These are phyloP conservation scores for Platygyra sinensis DNA, from an alignment of 64 coral and sea anemone genomes.

Conservation along the genomic window DNA sequence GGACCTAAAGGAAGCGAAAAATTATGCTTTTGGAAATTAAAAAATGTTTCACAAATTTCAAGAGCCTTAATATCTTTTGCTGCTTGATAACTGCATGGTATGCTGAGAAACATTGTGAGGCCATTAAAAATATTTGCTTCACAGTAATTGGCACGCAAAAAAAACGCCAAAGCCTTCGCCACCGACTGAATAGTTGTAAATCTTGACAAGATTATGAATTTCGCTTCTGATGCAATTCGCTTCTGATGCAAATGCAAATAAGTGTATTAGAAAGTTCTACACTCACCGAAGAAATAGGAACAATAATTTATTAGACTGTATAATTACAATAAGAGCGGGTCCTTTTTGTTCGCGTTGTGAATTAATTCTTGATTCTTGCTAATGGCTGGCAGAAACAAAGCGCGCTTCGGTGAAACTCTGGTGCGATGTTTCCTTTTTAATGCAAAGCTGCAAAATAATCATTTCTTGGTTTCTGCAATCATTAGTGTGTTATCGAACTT, in stretches of 20 bases:
- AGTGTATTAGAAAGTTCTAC: too few relatives aligned
- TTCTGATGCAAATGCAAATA: not conserved
- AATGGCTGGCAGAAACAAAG: not conserved
- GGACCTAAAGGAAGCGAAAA: not conserved
- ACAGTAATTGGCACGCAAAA: not conserved
- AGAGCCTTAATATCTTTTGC: not conserved
- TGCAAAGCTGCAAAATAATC: not conserved
- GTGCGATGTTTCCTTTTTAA: not conserved
- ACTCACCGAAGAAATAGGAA: too few relatives aligned
- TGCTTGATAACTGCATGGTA: not conserved
- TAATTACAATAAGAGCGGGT: not conserved
- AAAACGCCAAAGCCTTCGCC: not conserved
- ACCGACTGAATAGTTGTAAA: not conserved
- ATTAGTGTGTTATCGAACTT: conserved; percentile 1
- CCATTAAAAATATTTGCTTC: conserved; percentile 18
- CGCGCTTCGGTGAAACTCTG: not conserved
- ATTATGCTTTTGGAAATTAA: not conserved
- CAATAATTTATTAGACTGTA: too few relatives aligned
- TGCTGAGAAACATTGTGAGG: not conserved
- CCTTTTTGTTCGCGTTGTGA: not conserved
- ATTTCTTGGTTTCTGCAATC: not conserved
- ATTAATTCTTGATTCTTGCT: not conserved
- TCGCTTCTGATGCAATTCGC: not conserved
- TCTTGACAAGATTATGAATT: not conserved
- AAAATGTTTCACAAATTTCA: not conserved